A percentile compares a stretch with the other conserved stretches of the same genome.
Evolutionary conservation across 2,888 invertebrate species (phyloP).

Genomic region (Julus scandinavius): DNA sequence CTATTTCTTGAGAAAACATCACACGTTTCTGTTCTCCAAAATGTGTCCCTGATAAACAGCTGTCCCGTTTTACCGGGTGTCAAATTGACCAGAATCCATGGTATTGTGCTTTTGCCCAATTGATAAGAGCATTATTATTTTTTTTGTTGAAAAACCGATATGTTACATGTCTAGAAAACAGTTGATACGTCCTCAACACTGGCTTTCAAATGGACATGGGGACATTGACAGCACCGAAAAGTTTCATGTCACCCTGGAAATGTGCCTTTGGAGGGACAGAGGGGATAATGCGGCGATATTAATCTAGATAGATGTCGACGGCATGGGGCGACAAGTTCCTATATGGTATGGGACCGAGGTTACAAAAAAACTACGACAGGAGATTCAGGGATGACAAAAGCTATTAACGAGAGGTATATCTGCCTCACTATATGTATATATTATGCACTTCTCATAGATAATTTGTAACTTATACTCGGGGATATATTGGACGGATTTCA

Average conservation of each 20-base stretch:
- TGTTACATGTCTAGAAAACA: too few relatives aligned
- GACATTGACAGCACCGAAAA: background rate
- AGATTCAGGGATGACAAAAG: conserved; percentile 21
- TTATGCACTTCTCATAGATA: conserved; percentile 13
- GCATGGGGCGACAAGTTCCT: background rate
- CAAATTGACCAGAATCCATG: too few relatives aligned
- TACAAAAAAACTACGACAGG: conserved; percentile 39
- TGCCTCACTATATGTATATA: background rate
- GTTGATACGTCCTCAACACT: background rate
- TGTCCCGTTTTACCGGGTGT: too few relatives aligned
- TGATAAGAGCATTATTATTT: too few relatives aligned
- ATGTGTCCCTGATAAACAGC: too few relatives aligned
- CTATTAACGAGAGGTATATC: conserved; percentile 35
- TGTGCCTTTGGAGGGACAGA: background rate
- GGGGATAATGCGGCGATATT: background rate
- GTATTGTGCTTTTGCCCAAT: too few relatives aligned
- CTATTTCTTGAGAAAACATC: too few relatives aligned
- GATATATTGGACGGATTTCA: conserved; percentile 43
- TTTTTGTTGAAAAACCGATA: too few relatives aligned
- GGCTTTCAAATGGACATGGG: background rate
- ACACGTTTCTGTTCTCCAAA: too few relatives aligned
- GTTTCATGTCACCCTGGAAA: background rate
- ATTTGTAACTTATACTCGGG: conserved; percentile 46
- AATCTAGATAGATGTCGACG: conserved; percentile 24
- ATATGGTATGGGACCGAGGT: background rate